A percentile compares a stretch with the other conserved stretches of the same genome.
Conservation (phyloP, 2,113 vertebrate genomes). For the Cheirogaleus medius region DNA sequence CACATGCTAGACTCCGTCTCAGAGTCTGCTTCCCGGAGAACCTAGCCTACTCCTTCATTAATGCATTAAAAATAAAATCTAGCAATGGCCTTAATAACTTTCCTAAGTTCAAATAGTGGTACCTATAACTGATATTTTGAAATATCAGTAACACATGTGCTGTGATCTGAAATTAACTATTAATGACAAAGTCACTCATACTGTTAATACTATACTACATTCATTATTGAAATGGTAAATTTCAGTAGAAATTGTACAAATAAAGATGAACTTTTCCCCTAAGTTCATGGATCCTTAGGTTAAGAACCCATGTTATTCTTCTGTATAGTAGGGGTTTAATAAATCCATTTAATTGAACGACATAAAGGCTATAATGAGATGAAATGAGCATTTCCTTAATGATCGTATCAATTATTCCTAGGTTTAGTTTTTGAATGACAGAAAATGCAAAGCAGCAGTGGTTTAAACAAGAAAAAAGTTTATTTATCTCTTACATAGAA, state of each 20-base stretch:
- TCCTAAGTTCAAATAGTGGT: background rate
- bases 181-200: background rate
- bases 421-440: background rate
- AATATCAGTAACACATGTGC: background rate
- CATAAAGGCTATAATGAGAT: background rate
- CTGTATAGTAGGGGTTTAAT: background rate
- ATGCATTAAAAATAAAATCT: background rate
- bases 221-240: background rate
- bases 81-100: background rate
- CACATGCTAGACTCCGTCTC: background rate
- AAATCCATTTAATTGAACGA: background rate
- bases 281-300: background rate
- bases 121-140: background rate
- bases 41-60: background rate
- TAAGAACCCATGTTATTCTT: background rate
- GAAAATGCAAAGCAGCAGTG: background rate
- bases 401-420: background rate
- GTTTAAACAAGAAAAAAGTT: background rate
- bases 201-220: background rate
- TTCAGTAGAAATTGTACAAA: background rate
- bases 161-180: background rate
- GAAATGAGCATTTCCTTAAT: background rate
- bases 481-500: background rate
- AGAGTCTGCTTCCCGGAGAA: background rate
- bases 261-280: background rate